Conservation (phyloP, 1,140 invertebrate species). For the Nixonia krombeini region DNA sequence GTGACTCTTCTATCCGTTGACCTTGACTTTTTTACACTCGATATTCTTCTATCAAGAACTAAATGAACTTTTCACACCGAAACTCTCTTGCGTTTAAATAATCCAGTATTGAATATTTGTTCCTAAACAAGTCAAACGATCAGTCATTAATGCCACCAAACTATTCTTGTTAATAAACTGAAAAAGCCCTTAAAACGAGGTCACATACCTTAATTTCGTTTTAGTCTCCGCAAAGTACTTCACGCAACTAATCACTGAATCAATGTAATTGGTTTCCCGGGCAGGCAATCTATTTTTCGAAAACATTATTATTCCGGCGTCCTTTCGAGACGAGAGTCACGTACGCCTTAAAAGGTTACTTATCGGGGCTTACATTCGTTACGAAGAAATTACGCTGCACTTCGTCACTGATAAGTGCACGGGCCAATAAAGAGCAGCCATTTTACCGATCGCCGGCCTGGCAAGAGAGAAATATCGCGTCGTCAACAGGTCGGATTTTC, state of each 20-base stretch:
- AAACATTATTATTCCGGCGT: conserved; percentile 31
- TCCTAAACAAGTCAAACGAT: too few relatives aligned
- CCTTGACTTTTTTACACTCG: too few relatives aligned
- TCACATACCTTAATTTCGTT: too few relatives aligned
- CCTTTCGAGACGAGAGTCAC: conserved; percentile 38
- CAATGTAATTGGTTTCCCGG: conserved; percentile 25
- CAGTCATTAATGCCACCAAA: too few relatives aligned
- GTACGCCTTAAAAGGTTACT: conserved; percentile 37
- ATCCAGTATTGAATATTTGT: too few relatives aligned
- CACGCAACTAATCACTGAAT: conserved; percentile 21
- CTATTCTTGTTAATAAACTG: too few relatives aligned
- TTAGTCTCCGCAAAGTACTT: too few relatives aligned
- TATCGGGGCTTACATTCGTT: conserved; percentile 39
- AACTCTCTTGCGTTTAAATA: too few relatives aligned
- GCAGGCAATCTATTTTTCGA: conserved; percentile 32
- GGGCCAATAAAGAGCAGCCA: conserved; percentile 41
- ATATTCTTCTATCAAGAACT: too few relatives aligned
- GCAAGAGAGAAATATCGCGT: conserved; percentile 35
- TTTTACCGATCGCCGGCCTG: conserved; percentile 17
- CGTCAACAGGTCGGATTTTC: conserved; percentile 7
- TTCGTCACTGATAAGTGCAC: conserved; percentile 43
- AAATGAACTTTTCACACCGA: too few relatives aligned
- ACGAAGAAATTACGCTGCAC: conserved; percentile 44
- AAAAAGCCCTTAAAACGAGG: too few relatives aligned
- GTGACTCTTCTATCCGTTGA: too few relatives aligned